These are phyloP conservation scores for Pyrgus malvae DNA, from an alignment of 2,888 invertebrate species.

Conservation along the genomic window DNA sequence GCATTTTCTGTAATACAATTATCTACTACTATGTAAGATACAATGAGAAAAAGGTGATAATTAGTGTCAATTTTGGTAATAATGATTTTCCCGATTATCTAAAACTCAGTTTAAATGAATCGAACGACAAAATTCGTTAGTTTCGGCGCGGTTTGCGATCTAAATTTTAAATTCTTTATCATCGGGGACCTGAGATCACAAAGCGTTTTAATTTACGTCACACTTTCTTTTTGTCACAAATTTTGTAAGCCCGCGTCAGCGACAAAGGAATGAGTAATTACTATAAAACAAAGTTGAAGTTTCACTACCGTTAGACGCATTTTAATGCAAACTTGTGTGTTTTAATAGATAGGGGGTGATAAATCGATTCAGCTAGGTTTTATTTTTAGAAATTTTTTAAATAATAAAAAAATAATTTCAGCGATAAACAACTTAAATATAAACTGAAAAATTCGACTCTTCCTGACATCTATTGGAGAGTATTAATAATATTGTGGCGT, in stretches of 20 bases:
- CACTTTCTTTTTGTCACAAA: conserved; percentile 70
- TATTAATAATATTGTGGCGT: too few species aligned
- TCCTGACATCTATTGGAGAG: too few species aligned
- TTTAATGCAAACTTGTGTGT: conserved; percentile 15
- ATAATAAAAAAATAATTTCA: too few species aligned
- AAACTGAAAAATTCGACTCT: too few species aligned
- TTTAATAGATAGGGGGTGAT: conserved; percentile 10
- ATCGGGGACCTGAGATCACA: conserved; percentile 50
- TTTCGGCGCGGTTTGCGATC: conserved; percentile 19
- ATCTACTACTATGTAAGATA: too few species aligned
- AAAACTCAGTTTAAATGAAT: too few species aligned
- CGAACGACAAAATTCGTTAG: conserved; percentile 7
- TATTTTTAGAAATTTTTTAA: conserved; percentile 1
- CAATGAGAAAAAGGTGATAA: too few species aligned
- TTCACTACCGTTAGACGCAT: conserved; percentile 49
- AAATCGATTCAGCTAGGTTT: background rate
- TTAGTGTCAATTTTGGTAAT: too few species aligned
- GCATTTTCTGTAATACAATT: too few species aligned
- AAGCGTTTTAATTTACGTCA: conserved; percentile 70
- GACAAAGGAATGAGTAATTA: conserved; percentile 80
- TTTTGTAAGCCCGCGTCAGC: conserved; percentile 61
- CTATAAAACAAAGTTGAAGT: conserved; percentile 75
- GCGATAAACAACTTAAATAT: too few species aligned
- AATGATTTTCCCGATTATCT: too few species aligned
- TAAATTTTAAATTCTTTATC: conserved; percentile 37